Base-by-base conservation (phyloP, 2,888 invertebrate species). In the Caenorhabditis becei region DNA sequence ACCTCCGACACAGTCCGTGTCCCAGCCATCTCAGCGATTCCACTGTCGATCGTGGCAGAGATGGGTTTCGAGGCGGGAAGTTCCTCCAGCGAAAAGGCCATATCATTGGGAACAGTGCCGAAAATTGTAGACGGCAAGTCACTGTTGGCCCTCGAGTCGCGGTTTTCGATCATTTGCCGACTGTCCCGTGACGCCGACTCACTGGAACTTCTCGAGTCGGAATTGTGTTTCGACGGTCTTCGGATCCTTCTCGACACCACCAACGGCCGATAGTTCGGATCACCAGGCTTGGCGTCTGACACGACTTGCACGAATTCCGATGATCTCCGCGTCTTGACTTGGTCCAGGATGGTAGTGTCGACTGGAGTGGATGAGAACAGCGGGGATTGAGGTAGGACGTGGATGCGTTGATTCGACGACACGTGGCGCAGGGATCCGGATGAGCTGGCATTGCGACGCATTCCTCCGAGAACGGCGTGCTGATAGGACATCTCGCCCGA, bases 51-150 rank as follows among this genome's bases (percentile, higher is more conserved):
- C 0, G 80, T 80, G 18, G 66, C 47, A 8, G 80, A 69, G 14
- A 77, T 65, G 0, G 63, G 70, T 10, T 70, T 70, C 4, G 65
- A 61, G 28, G 18, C 41, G 10, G 7, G n/a, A 11, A 2, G 7
- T 8, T 65, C 56, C 0, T 65, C 58, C n/a, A 63, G 32, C 2
- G 71, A 77, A 28, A 75, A 70, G 8, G 77, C 59, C 10, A 71
- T 65, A 10, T 80, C 80, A 26, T 75, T 71, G 10, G 81, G 81
- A 1, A 81, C 77, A 0, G 81, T 81, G 49, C 81, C 81, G 53
- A 72, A 72, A 8, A 81, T 81, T 16, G 81, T 81, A n/a, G 81
- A 77, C 1, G 81, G 81, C 79, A 81, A 24, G 56, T 81, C 81
- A 69, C 77, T 77, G 18, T 81, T 77, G 0, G 81, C 67, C 54